phyloP scores from a whole-genome alignment of 2,888 invertebrate species.

The Protodeltote pygarga region DNA sequence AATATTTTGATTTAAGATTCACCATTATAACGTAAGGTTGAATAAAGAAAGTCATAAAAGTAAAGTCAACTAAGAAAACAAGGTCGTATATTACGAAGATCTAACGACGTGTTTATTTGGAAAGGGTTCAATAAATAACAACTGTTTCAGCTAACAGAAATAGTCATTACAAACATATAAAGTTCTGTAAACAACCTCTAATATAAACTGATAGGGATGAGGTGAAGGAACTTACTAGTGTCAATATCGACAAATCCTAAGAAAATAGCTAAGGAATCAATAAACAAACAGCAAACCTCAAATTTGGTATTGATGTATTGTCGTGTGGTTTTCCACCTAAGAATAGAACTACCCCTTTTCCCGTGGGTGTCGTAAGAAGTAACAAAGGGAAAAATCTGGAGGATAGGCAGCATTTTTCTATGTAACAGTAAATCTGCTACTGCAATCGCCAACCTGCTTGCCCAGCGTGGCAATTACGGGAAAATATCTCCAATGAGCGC shows the following conservation, averaged over 20 bases:
- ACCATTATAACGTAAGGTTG: too few relatives aligned
- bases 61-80: conserved; percentile 10
- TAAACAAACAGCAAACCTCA: too few relatives aligned
- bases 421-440: too few relatives aligned
- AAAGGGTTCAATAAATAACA: conserved; percentile 16
- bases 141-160: conserved; percentile 14
- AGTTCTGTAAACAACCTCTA: conserved; percentile 21
- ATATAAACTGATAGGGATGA: conserved; percentile 9
- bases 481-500: too few relatives aligned
- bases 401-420: too few relatives aligned
- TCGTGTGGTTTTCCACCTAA: not conserved
- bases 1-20: too few relatives aligned
- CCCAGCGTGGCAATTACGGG: too few relatives aligned
- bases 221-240: not conserved
- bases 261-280: too few relatives aligned
- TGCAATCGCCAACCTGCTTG: too few relatives aligned
- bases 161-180: conserved; percentile 17
- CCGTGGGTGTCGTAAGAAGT: too few relatives aligned
- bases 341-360: too few relatives aligned
- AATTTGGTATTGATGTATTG: not conserved
- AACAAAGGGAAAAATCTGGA: too few relatives aligned
- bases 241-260: not conserved
- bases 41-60: not conserved
- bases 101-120: conserved; percentile 4
- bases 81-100: conserved; percentile 1